Base-by-base conservation (phyloP, 2,797 vertebrate species). In the Diglossa cyanea region DNA sequence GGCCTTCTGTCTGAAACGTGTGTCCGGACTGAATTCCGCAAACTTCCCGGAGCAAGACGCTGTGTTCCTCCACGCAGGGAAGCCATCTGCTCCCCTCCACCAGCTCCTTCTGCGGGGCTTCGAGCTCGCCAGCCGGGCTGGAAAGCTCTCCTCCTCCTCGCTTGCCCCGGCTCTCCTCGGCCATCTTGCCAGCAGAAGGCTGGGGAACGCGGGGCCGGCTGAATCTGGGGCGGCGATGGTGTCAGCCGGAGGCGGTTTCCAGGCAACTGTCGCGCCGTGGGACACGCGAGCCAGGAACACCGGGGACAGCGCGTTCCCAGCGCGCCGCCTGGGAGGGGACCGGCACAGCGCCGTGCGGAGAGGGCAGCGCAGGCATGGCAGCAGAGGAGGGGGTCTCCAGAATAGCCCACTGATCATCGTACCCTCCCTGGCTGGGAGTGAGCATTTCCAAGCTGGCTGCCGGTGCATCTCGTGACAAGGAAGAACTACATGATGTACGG, bases 231-330 rank as follows among this genome's bases (percentile, higher is more conserved):
- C 87, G 20, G 85, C 33, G 88, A 65, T 42, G 72, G 84, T 88
- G 87, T 91, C 94, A 97, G 93, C 93, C 54, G 84, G 81, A 96
- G 96, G 93, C 84, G 79, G 96, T 96, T 94, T 95, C 96, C 95
- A 96, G 81, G 96, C 95, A 97, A 97, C 97, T 71, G 79, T 86
- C 25, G 37, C 17, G 65, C 83, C 5, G 51, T 60, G 92, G 95
- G 95, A 95, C 94, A 80, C 20, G 39, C n/a, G 7, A 94, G 86
- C 81, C 30, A 11, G 45, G 90, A 95, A 68, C 91, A 57, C 55
- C 19, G 8, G 86, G 94, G 92, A 95, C 94, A 44, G 37, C 2
- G 30, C 2, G 68, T 97, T 96, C 95, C 19, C 37, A 1, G 51
- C 2, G 13, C 47, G 4, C n/a, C 1, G 13, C 51, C 85, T 9